Percentiles rank a stretch among this genome's conserved stretches.
phyloP scores from a whole-genome alignment of 2,797 vertebrate genomes.

The Myotis myotis region DNA sequence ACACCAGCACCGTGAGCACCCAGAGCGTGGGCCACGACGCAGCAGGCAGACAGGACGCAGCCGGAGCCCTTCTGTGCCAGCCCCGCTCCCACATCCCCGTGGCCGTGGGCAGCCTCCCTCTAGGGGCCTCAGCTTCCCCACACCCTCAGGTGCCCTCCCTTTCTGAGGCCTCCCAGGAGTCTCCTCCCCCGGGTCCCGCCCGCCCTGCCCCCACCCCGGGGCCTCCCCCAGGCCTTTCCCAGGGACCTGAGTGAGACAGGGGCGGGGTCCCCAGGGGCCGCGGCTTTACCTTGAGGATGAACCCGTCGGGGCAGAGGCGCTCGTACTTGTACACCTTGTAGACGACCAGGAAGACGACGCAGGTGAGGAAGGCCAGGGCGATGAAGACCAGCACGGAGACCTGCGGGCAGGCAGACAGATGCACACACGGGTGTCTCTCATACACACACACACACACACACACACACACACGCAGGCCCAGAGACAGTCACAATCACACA shows the following conservation, averaged over 20 bases:
- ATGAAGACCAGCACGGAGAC: slow-evolving; percentile 95
- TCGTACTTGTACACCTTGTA: slow-evolving; percentile 99
- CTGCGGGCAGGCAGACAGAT: slow-evolving; percentile 78
- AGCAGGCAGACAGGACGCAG: rapidly evolving
- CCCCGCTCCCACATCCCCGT: rapidly evolving
- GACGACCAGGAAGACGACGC: slow-evolving; percentile 96
- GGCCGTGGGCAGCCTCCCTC: neutral
- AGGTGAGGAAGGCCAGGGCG: slow-evolving; percentile 95
- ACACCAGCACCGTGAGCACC: neutral
- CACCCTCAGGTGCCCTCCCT: neutral
- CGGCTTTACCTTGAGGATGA: slow-evolving; percentile 92
- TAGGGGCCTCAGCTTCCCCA: neutral
- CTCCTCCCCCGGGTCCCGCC: neutral
- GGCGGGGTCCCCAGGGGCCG: rapidly evolving
- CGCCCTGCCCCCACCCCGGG: neutral
- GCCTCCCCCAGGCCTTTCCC: neutral
- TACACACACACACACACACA: too few species aligned
- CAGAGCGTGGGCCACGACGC: rapidly evolving
- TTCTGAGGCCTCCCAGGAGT: neutral
- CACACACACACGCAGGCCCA: too few species aligned
- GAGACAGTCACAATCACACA: too few species aligned
- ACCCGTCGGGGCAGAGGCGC: slow-evolving; percentile 95
- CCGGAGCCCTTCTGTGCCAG: rapidly evolving
- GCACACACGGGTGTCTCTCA: neutral
- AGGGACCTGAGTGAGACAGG: neutral